Evolutionary conservation across 1,140 invertebrate genomes (phyloP), one percentile per base, ranked within the genome.

Genomic region (Euschistus heros): DNA sequence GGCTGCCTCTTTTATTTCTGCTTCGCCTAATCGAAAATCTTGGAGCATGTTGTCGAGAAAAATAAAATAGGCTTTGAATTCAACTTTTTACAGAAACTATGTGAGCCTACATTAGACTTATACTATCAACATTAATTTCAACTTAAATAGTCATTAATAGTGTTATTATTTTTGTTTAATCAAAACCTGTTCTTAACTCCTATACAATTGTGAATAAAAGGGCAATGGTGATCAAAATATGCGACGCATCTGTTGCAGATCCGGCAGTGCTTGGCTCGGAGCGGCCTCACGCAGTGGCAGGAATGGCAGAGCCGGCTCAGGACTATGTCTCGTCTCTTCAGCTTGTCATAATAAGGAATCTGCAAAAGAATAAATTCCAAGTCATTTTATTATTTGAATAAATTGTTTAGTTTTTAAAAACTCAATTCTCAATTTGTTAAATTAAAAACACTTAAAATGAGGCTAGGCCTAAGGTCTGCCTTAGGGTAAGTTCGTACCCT

Each of bases 181-280:
- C 13, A 13, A 6, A 71, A 80, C 80, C 88, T 80, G 73, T 92
- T 92, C 50, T 84, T 81, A 20, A 92, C 75, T 2, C 89, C 89
- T 13, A 97, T 89, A 75, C 93, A 97, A 73, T 94, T 95, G 74
- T 94, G 91, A 69, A 97, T 92, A 72, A 94, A 96, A 0, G 92
- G 91, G 74, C 93, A 97, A 71, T 97, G 93, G 75, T 97, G 93
- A 73, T 97, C 93, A 71, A 95, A 95, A 73, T 92, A 89, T 0
- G 86, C 85, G 2, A 95, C 90, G 74, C 92, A 97, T 68, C 92
- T 82, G 72, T 94, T 92, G 75, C 93, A 96, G 54, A 92, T 85
- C 50, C 91, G 81, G 71, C 93, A 95, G 74, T 96, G 93, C 76
- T 95, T 95, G 0, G 92, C 91, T 69, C 92, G 80, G 4, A 93